phyloP scores from a whole-genome alignment of 2,797 vertebrate species.

The Numenius phaeopus region DNA sequence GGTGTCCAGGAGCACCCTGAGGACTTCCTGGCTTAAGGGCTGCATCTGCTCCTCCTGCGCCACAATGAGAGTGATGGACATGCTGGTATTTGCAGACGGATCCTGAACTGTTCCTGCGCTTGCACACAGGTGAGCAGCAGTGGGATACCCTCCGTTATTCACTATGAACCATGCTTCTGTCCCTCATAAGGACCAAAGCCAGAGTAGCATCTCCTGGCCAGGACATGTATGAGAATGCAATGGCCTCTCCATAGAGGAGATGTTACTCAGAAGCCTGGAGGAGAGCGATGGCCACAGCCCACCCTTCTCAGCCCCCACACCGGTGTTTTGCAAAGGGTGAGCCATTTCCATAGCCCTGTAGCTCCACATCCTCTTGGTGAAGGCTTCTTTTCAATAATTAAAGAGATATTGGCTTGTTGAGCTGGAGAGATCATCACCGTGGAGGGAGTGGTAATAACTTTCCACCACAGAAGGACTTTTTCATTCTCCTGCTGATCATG shows the following conservation, averaged over 20 bases:
- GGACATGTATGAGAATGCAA: accelerated
- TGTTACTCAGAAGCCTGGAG: not conserved
- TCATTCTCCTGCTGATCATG: conserved; percentile 50
- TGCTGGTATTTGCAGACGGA: not conserved
- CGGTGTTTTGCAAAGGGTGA: accelerated
- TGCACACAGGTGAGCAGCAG: accelerated
- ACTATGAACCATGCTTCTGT: accelerated
- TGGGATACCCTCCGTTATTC: not conserved
- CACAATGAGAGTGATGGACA: not conserved
- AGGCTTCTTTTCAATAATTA: conserved; percentile 53
- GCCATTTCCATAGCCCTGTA: accelerated
- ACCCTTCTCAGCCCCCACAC: not conserved
- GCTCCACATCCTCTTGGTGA: not conserved
- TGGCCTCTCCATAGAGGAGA: not conserved
- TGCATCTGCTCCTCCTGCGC: not conserved
- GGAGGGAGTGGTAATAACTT: conserved; percentile 41
- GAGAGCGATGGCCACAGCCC: accelerated
- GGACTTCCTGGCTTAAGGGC: not conserved
- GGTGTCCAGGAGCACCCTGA: not conserved
- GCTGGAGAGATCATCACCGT: not conserved
- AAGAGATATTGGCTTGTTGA: conserved; percentile 42
- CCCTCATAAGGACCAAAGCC: not conserved
- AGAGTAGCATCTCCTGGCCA: not conserved
- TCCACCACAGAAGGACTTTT: conserved; percentile 25
- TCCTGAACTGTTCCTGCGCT: not conserved